A percentile compares a stretch with the other conserved stretches of the same genome.
phyloP scores from a whole-genome alignment of 64 coral and sea anemone species.

The Actinia equina region DNA sequence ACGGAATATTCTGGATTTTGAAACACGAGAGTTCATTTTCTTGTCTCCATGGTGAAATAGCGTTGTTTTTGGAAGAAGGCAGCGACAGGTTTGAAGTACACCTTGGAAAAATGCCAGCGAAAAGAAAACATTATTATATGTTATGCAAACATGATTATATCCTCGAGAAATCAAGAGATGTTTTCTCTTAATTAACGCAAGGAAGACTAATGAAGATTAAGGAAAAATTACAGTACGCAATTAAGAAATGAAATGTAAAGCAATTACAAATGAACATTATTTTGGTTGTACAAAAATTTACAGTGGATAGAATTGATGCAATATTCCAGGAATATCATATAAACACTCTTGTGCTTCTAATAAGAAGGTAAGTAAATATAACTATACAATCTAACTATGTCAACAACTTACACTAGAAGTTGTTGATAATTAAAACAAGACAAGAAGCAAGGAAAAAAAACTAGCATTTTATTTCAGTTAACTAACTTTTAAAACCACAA shows the following conservation, averaged over 20 bases:
- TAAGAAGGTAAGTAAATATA: not conserved
- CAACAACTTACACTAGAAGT: not conserved
- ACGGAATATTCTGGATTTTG: not conserved
- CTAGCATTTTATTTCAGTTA: too few relatives aligned
- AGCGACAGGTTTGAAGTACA: not conserved
- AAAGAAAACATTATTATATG: not conserved
- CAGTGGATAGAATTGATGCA: not conserved
- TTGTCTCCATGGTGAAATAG: slow-evolving; percentile 12
- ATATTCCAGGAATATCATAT: not conserved
- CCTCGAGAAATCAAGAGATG: not conserved
- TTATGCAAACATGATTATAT: not conserved
- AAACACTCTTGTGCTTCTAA: not conserved
- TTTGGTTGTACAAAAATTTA: not conserved
- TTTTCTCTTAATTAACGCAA: not conserved
- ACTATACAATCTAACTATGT: not conserved
- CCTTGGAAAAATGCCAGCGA: not conserved
- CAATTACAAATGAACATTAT: not conserved
- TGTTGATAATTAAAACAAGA: too few relatives aligned
- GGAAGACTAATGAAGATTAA: not conserved
- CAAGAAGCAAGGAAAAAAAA: too few relatives aligned
- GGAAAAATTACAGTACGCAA: not conserved
- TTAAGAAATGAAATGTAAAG: not conserved
- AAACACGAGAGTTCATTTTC: not conserved
- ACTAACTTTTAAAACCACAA: too few relatives aligned
- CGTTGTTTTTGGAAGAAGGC: slow-evolving; percentile 6